Conservation (phyloP, 2,113 vertebrate species). For the Psilopogon haemacephalus region DNA sequence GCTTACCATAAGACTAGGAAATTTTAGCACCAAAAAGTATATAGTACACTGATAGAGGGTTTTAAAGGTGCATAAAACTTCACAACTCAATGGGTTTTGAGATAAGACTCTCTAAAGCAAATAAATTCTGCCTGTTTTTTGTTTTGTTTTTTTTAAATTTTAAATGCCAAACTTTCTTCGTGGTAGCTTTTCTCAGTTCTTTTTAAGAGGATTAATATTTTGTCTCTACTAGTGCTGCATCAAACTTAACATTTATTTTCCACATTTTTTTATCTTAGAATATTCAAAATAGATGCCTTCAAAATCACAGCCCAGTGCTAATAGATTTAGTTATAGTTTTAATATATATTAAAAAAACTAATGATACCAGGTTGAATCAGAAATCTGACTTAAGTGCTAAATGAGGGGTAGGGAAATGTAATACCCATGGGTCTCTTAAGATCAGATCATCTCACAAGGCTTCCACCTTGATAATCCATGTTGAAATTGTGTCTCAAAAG, state of each 20-base stretch:
- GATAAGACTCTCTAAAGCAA: background rate
- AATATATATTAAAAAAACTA: background rate
- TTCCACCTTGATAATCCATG: background rate
- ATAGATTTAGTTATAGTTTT: background rate
- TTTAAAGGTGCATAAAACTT: background rate
- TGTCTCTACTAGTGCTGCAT: background rate
- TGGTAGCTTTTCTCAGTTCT: background rate
- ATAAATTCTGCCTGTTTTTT: background rate
- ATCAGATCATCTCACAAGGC: background rate
- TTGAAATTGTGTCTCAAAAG: background rate
- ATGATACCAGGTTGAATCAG: background rate
- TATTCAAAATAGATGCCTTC: background rate
- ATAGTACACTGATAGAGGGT: background rate
- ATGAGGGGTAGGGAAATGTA: background rate
- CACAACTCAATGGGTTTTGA: background rate
- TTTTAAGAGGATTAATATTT: background rate
- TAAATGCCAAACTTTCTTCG: background rate
- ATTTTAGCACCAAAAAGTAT: background rate
- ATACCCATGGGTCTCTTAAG: background rate
- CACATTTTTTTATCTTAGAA: background rate
- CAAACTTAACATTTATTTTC: background rate
- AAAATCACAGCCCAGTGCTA: background rate
- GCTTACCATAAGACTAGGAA: background rate
- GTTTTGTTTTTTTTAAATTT: background rate
- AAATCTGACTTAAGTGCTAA: background rate